Percentiles rank a stretch among this genome's conserved stretches.
Evolutionary conservation across 2,113 vertebrate species (phyloP).

Genomic region (Dasyurus viverrinus): DNA sequence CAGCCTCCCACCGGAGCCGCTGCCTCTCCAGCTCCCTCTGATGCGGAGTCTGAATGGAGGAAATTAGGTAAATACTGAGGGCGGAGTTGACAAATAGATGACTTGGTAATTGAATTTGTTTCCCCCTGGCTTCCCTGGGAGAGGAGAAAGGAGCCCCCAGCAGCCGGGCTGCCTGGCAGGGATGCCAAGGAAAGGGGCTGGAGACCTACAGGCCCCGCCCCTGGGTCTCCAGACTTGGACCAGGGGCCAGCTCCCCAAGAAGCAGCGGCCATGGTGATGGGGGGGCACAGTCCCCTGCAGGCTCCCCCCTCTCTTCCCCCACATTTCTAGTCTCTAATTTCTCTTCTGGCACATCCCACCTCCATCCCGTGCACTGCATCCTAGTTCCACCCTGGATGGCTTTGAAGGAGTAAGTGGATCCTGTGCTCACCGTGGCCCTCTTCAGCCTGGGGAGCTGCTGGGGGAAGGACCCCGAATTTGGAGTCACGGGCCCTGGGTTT

Average conservation of each 20-base stretch:
- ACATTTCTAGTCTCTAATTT: neutral
- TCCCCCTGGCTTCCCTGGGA: neutral
- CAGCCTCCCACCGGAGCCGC: neutral
- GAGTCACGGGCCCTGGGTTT: neutral
- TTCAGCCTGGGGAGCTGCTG: neutral
- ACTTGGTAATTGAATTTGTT: neutral
- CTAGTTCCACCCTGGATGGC: neutral
- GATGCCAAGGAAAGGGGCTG: neutral
- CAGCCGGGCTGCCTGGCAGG: neutral
- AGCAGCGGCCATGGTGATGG: too few species aligned
- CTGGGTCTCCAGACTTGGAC: neutral
- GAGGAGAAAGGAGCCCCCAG: neutral
- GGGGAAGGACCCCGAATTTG: neutral
- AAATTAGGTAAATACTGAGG: conserved; percentile 2
- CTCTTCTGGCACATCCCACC: too few species aligned
- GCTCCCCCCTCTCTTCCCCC: neutral
- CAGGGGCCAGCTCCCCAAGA: too few species aligned
- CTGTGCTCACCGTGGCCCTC: neutral
- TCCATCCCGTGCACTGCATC: neutral
- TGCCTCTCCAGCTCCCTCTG: neutral
- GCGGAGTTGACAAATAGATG: neutral
- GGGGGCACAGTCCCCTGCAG: too few species aligned
- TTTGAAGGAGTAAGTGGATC: neutral
- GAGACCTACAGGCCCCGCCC: neutral
- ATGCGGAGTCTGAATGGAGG: neutral